phyloP scores from a whole-genome alignment of 2,797 vertebrate genomes.

The Leptoclinus maculatus region DNA sequence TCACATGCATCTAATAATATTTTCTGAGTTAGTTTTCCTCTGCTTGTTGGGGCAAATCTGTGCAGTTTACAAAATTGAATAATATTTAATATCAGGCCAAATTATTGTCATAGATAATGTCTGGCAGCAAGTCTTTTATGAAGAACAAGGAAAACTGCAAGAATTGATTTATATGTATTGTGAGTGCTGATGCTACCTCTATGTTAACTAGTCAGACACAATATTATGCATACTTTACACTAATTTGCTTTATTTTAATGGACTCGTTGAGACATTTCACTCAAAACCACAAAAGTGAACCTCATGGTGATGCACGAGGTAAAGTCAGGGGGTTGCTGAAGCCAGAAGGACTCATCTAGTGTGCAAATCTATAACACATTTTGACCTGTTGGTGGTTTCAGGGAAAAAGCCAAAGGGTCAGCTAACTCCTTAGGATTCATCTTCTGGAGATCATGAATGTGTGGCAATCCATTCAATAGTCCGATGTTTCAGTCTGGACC shows the following conservation, averaged over 20 bases:
- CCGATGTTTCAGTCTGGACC: neutral
- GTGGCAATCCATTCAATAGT: neutral
- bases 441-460: neutral
- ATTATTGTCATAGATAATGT: constrained; percentile 4
- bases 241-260: neutral
- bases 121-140: neutral
- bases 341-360: neutral
- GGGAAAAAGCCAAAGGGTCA: neutral
- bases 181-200: neutral
- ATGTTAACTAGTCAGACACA: neutral
- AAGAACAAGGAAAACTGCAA: neutral
- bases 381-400: neutral
- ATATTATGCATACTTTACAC: neutral
- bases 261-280: neutral
- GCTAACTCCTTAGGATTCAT: neutral
- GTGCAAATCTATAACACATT: neutral
- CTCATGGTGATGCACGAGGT: neutral
- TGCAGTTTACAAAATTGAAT: neutral
- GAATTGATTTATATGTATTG: neutral
- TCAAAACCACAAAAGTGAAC: neutral
- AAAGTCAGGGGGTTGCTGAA: neutral
- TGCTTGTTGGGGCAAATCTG: neutral
- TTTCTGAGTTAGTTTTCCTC: neutral
- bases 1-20: neutral
- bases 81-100: neutral